Conservation (phyloP, 1,140 invertebrate genomes). For the Artemia franciscana region DNA sequence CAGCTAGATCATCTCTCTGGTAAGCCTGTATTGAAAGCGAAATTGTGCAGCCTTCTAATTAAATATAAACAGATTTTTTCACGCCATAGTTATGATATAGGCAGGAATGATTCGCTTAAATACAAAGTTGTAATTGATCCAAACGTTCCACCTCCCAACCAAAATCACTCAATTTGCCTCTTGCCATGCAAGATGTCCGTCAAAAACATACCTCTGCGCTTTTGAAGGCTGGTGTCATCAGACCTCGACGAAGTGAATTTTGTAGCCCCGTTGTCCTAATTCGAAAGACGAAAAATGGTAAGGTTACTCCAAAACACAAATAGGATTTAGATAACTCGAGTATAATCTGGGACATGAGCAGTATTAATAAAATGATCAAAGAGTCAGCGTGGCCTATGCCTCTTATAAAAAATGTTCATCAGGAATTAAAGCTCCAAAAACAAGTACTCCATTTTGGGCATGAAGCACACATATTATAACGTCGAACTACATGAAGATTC, state of each 20-base stretch:
- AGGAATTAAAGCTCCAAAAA: neutral
- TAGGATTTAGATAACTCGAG: neutral
- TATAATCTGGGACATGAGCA: neutral
- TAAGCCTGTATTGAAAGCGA: neutral
- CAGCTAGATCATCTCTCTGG: neutral
- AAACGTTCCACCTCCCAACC: neutral
- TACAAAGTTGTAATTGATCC: neutral
- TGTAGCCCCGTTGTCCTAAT: neutral
- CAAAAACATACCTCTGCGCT: neutral
- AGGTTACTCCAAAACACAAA: neutral
- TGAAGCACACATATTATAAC: neutral
- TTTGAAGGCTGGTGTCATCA: neutral
- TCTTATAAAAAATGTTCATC: neutral
- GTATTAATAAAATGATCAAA: neutral
- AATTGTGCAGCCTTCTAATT: neutral
- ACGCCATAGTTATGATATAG: neutral
- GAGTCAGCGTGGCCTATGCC: neutral
- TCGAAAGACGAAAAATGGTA: neutral
- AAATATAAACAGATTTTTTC: neutral
- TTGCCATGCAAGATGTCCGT: neutral
- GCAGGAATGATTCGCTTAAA: neutral
- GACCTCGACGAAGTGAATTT: neutral
- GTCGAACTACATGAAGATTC: neutral
- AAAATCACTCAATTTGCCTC: neutral
- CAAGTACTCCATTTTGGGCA: neutral